Percentiles rank a stretch among this genome's conserved stretches.
These are phyloP conservation scores for Pangasius sanitwongsei DNA, from an alignment of 2,797 vertebrate genomes.

Conservation along the genomic window DNA sequence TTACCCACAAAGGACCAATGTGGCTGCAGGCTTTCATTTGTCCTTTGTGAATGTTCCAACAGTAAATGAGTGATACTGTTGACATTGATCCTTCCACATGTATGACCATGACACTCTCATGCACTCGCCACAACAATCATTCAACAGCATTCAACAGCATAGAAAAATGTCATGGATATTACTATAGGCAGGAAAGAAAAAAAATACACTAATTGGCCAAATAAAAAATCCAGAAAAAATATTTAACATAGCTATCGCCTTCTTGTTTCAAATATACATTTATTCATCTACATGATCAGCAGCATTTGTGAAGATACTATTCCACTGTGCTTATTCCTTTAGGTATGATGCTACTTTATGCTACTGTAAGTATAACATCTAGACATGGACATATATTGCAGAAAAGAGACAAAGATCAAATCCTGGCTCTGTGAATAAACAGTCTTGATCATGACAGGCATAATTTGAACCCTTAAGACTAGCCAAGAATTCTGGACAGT, in stretches of 20 bases:
- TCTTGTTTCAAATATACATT: not conserved
- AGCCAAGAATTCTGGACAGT: not conserved
- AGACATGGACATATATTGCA: too few species aligned
- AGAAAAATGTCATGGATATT: slow-evolving; percentile 8
- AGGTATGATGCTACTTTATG: not conserved
- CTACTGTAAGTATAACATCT: not conserved
- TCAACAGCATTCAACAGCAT: not conserved
- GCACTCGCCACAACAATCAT: not conserved
- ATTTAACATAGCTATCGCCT: not conserved
- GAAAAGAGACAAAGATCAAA: not conserved
- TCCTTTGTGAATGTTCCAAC: not conserved
- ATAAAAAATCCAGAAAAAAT: not conserved
- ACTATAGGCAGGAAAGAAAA: not conserved
- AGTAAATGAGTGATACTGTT: not conserved
- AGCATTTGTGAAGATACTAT: not conserved
- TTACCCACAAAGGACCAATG: not conserved
- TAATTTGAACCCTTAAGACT: not conserved
- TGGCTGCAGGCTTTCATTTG: not conserved
- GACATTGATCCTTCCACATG: not conserved
- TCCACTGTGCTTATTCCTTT: not conserved
- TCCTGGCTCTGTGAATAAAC: not conserved
- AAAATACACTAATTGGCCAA: not conserved
- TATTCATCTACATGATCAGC: not conserved
- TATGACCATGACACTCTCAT: slow-evolving; percentile 8
- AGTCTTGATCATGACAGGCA: not conserved